A percentile compares a stretch with the other conserved stretches of the same genome.
Conservation (phyloP, 2,888 invertebrate species). For the Venusia cambrica region DNA sequence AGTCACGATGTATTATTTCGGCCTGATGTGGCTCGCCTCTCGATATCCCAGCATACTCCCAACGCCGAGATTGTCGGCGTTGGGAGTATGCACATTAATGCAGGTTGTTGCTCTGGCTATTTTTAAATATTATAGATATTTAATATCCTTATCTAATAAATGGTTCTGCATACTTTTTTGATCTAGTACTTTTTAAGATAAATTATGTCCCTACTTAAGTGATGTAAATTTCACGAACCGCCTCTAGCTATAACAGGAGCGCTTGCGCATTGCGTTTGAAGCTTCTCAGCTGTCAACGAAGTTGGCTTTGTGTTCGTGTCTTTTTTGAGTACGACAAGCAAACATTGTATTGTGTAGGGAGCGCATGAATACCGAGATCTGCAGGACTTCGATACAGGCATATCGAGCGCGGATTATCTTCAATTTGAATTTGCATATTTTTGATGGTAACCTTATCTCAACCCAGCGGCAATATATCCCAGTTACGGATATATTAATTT, state of each 20-base stretch:
- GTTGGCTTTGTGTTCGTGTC: constrained; percentile 51
- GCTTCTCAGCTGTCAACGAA: constrained; percentile 63
- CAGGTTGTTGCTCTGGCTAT: constrained; percentile 6
- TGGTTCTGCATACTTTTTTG: no score
- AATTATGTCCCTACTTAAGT: no score
- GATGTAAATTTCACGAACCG: constrained; percentile 12
- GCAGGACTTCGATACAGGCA: constrained; percentile 54
- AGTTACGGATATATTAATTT: constrained; percentile 25
- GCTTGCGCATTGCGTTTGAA: constrained; percentile 24
- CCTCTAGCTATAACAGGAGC: constrained; percentile 23
- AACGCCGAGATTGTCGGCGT: no score
- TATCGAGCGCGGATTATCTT: constrained; percentile 54
- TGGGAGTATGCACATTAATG: no score
- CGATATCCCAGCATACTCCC: no score
- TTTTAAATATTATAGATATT: constrained; percentile 1
- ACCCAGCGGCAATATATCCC: constrained; percentile 34
- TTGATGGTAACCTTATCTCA: constrained; percentile 37
- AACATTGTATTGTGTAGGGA: constrained; percentile 65
- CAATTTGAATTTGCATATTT: constrained; percentile 65
- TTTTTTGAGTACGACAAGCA: constrained; percentile 68
- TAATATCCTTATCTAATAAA: no score
- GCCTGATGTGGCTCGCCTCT: no score
- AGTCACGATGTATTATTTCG: no score
- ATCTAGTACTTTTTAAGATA: no score
- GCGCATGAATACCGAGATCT: constrained; percentile 70